phyloP scores from a whole-genome alignment of 2,888 invertebrate species.

The Nomada lathburiana region DNA sequence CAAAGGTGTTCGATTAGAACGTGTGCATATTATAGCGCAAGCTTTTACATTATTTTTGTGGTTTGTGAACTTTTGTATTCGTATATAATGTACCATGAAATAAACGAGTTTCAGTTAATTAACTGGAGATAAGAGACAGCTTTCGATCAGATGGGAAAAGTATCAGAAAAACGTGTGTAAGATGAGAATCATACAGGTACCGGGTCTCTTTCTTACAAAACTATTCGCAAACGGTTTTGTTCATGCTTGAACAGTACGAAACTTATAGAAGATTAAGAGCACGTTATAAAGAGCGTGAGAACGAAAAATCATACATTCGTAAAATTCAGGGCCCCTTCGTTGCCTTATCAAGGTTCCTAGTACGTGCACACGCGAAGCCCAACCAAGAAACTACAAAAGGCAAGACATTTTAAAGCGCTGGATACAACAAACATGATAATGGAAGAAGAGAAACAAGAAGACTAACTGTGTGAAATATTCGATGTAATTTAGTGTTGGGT shows the following conservation, averaged over 20 bases:
- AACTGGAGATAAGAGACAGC: background rate
- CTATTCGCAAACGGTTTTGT: constrained; percentile 38
- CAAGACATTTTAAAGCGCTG: constrained; percentile 39
- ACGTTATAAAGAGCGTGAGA: constrained; percentile 41
- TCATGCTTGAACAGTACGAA: constrained; percentile 44
- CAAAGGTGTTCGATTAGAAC: constrained; percentile 9
- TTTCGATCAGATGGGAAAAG: constrained; percentile 3
- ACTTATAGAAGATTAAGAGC: constrained; percentile 23
- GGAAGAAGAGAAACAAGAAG: constrained; percentile 6
- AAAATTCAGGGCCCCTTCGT: constrained; percentile 75
- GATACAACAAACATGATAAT: constrained; percentile 32
- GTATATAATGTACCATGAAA: constrained; percentile 26
- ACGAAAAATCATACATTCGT: constrained; percentile 48
- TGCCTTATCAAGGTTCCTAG: constrained; percentile 80
- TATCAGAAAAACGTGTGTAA: background rate
- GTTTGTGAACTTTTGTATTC: constrained; percentile 35
- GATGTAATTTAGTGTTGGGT: constrained; percentile 17
- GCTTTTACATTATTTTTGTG: constrained; percentile 37
- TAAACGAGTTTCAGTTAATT: constrained; percentile 33
- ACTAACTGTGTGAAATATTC: constrained; percentile 6
- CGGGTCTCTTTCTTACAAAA: constrained; percentile 63
- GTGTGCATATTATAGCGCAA: constrained; percentile 22
- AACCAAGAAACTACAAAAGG: constrained; percentile 54
- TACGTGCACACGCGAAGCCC: constrained; percentile 63
- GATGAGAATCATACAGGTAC: constrained; percentile 60